A percentile compares a stretch with the other conserved stretches of the same genome.
phyloP scores from a whole-genome alignment of 1,140 invertebrate species.

The Drosophila melanica region DNA sequence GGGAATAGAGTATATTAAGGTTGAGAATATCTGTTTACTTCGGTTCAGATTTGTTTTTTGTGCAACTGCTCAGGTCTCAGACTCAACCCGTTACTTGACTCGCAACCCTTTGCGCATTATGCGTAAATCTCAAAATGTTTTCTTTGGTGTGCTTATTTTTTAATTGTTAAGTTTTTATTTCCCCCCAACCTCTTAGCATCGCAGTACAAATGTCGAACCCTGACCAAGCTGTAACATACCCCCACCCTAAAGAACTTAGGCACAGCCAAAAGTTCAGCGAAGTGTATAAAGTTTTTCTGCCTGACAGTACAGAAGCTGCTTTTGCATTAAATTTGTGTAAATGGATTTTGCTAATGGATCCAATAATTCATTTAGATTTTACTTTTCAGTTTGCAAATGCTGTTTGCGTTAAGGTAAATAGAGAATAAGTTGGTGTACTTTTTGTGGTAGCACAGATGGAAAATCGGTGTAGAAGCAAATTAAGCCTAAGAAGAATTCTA shows the following conservation, averaged over 20 bases:
- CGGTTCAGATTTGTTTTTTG: constrained; percentile 40
- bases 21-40: neutral
- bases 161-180: constrained; percentile 79
- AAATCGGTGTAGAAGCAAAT: constrained; percentile 15
- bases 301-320: constrained; percentile 55
- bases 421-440: constrained; percentile 65
- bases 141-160: constrained; percentile 73
- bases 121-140: constrained; percentile 78
- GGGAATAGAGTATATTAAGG: neutral
- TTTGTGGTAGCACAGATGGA: constrained; percentile 53
- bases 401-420: constrained; percentile 77
- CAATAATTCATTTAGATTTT: constrained; percentile 84
- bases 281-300: constrained; percentile 75
- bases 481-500: constrained; percentile 1
- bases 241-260: constrained; percentile 24
- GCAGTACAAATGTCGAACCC: constrained; percentile 28
- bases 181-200: constrained; percentile 5
- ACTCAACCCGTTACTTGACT: constrained; percentile 37
- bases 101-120: constrained; percentile 69
- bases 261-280: constrained; percentile 69
- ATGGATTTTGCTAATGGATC: constrained; percentile 84
- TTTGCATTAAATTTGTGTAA: constrained; percentile 83
- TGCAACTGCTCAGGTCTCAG: constrained; percentile 61
- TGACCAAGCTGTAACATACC: constrained; percentile 2
- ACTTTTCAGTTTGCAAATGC: constrained; percentile 74